Evolutionary conservation across 2,888 invertebrate genomes (phyloP).

Genomic region (Chydorus sphaericus): DNA sequence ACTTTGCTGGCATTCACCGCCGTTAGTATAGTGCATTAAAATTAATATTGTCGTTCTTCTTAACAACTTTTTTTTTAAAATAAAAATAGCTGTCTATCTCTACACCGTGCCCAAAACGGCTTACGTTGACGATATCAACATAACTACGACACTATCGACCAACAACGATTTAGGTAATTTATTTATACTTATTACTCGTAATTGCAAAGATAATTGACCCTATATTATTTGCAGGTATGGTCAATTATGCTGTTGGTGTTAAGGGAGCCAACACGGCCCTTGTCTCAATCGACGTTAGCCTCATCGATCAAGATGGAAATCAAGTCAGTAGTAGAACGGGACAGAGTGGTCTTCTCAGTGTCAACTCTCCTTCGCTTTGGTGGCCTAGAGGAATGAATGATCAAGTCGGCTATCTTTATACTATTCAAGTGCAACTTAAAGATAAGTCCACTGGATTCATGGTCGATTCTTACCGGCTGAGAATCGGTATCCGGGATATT

Average conservation of each 20-base stretch:
- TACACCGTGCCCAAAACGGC: slow-evolving; percentile 68
- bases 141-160: slow-evolving; percentile 46
- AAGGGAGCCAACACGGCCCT: background rate
- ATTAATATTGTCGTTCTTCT: no score
- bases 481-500: slow-evolving; percentile 75
- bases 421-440: slow-evolving; percentile 47
- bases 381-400: slow-evolving; percentile 34
- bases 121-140: slow-evolving; percentile 71
- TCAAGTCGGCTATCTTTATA: slow-evolving; percentile 69
- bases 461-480: slow-evolving; percentile 63
- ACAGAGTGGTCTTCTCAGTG: background rate
- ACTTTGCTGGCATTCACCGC: slow-evolving; percentile 94
- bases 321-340: slow-evolving; percentile 11
- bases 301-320: slow-evolving; percentile 17
- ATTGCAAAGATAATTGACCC: no score
- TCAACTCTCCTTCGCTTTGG: slow-evolving; percentile 28
- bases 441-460: background rate
- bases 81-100: slow-evolving; percentile 73
- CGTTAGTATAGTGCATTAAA: no score
- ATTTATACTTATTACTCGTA: no score
- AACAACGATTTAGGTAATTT: slow-evolving; percentile 6
- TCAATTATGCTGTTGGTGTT: slow-evolving; percentile 6
- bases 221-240: slow-evolving; percentile 8
- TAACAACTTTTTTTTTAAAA: no score
- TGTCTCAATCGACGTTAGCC: slow-evolving; percentile 12